Evolutionary conservation across 2,113 vertebrate species (phyloP), one percentile per base, ranked within the genome.

Genomic region (Periophthalmodon schlosseri): DNA sequence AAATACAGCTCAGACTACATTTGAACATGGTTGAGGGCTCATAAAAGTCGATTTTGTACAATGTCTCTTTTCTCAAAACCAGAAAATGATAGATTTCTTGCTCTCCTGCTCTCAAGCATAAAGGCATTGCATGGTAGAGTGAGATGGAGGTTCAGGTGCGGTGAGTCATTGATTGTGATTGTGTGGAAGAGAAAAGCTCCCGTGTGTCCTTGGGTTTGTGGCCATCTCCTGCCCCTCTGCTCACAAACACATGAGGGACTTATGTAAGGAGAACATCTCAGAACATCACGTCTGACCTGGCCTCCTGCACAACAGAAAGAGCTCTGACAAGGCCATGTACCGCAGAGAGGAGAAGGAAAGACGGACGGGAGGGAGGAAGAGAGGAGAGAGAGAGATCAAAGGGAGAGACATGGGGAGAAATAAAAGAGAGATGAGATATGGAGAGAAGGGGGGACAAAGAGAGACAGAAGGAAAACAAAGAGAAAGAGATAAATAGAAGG

Each of bases 261-360:
- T 60, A 60, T 60, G 23, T 60, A 60, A 60, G 56, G 21, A 57
- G 21, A 60, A 60, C 49, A 52, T 52, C 49, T 52, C 16, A 52
- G 39, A 52, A 52, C 16, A 52, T 18, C 49, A 20, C 16, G 15
- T 52, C 49, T 44, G 39, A 44, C 5, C 39, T 44, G 39, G 39
- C 8, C 39, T 44, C 39, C 39, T 52, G 49, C 49, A 52, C 49
- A 8, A 16, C 5, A 13, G 46, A 11, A 50, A 14, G 16, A 52
- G 5, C 15, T 57, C 56, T 4, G 21, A 57, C 16, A 20, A 52
- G 4, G 50, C 50, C 50, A 52, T 52, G 14, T 23, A 4, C 16
- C 21, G 21, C 56, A 23, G 21, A 23, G 56, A 23, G n/a, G 2
- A 23, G 11, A 57, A n/a, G 23, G 47, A 50, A 2, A 50, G 47